Evolutionary conservation across 2,113 vertebrate species (phyloP), one percentile per base, ranked within the genome.

Genomic region (Physeter macrocephalus): DNA sequence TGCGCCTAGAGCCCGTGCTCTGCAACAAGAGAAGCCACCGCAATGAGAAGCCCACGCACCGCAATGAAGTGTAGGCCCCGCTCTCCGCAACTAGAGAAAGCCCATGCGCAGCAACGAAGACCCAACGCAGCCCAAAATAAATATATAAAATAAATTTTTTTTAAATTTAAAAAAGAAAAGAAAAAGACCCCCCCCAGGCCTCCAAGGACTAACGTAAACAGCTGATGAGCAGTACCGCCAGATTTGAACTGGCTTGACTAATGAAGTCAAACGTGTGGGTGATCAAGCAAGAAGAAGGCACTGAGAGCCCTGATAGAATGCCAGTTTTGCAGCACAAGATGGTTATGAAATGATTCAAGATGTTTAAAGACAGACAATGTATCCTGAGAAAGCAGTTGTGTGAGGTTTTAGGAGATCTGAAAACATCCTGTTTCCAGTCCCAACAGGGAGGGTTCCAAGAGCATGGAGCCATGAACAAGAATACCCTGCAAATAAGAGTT

Each of bases 301-400:
- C 66, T 9, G 66, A 81, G n/a, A 57, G 14, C 52, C 39, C 21
- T 49, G 83, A n/a, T 9, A 2, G 2, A 17, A 46, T 21, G 77
- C 21, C 25, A 15, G 7, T 64, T 80, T 61, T 34, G 52, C 36
- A 46, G 34, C 20, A 31, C n/a, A 66, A n/a, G 80, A 64, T 5
- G 39, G 34, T 62, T 64, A 52, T 34, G 4, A 81, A 77, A 82
- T 21, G 13, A 66, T 57, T 46, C 66, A 67, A 52, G n/a, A 14
- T 54, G 17, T 77, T 94, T 41, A 34, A 57, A 69, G 34, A 66
- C 78, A 61, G 29, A 39, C 41, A n/a, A 3, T 10, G 5, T 46
- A 54, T 89, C 89, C 72, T 71, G 59, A 92, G 61, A 81, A 93
- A 57, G 43, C 27, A 75, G 8, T n/a, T 75, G 36, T 86, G 36